Evolutionary conservation across 35 echinoderm and acorn worm species (phyloP).

Genomic region (Lytechinus variegatus): DNA sequence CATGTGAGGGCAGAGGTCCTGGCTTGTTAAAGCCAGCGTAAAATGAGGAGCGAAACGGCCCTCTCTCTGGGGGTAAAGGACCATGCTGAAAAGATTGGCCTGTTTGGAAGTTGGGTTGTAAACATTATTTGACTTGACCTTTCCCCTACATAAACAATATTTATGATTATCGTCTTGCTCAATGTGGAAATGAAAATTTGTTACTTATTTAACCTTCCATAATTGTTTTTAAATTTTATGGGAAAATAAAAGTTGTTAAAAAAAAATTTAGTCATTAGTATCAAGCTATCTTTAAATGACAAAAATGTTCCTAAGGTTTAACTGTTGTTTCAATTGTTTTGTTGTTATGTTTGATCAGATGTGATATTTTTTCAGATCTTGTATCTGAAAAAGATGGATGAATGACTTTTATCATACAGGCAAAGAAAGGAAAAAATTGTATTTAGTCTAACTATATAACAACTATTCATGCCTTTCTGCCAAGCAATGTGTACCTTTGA

Average conservation of each 20-base stretch:
- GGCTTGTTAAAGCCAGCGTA: slow-evolving; percentile 16
- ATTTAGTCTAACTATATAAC: not conserved
- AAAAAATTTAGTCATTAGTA: not conserved
- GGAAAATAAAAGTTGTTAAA: not conserved
- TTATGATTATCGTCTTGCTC: not conserved
- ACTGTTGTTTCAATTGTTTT: too few species aligned
- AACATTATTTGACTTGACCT: not conserved
- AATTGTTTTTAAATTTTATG: not conserved
- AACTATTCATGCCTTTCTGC: not conserved
- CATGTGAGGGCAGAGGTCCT: not conserved
- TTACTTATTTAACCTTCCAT: not conserved
- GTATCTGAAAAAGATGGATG: not conserved
- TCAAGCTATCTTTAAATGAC: not conserved
- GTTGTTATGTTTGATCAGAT: not conserved
- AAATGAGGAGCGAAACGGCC: not conserved
- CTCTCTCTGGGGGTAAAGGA: not conserved
- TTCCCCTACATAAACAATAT: not conserved
- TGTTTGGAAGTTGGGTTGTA: not conserved
- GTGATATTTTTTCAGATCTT: not conserved
- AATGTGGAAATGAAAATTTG: too few species aligned
- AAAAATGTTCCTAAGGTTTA: too few species aligned
- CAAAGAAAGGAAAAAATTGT: not conserved
- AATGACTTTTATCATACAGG: not conserved
- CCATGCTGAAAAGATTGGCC: not conserved
- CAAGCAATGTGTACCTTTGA: not conserved